A percentile compares a stretch with the other conserved stretches of the same genome.
Conservation (phyloP, 2,113 vertebrate species). For the Bufo bufo region DNA sequence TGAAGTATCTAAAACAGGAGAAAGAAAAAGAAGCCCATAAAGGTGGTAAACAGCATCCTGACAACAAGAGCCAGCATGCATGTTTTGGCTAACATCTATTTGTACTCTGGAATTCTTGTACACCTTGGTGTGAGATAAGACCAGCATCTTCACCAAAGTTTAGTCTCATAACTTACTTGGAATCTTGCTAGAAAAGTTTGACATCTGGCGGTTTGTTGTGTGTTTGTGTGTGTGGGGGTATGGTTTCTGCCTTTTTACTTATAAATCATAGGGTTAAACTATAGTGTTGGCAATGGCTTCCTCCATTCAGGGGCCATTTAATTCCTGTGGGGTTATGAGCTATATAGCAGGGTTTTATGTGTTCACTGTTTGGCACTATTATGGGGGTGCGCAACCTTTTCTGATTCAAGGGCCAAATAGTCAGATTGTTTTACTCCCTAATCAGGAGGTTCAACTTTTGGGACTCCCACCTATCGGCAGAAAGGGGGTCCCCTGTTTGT, state of each 20-base stretch:
- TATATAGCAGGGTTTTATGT: too few species aligned
- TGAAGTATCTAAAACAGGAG: background rate
- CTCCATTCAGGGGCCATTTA: background rate
- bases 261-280: background rate
- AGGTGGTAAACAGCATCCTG: slow-evolving; percentile 1
- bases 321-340: background rate
- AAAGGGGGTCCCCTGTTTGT: too few species aligned
- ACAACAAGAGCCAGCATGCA: slow-evolving; percentile 32
- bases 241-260: background rate
- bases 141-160: slow-evolving; percentile 35
- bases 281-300: background rate
- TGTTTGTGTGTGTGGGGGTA: too few species aligned
- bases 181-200: slow-evolving; percentile 4
- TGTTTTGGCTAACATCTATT: slow-evolving; percentile 31
- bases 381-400: too few species aligned
- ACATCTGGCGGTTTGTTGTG: background rate
- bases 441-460: too few species aligned
- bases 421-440: too few species aligned
- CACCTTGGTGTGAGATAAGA: slow-evolving; percentile 7
- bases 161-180: background rate
- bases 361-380: too few species aligned
- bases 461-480: too few species aligned
- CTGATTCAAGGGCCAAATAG: too few species aligned
- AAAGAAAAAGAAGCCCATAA: background rate
- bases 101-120: background rate